These are phyloP conservation scores for Neotoma lepida DNA, from an alignment of 2,113 vertebrate genomes.

Conservation along the genomic window DNA sequence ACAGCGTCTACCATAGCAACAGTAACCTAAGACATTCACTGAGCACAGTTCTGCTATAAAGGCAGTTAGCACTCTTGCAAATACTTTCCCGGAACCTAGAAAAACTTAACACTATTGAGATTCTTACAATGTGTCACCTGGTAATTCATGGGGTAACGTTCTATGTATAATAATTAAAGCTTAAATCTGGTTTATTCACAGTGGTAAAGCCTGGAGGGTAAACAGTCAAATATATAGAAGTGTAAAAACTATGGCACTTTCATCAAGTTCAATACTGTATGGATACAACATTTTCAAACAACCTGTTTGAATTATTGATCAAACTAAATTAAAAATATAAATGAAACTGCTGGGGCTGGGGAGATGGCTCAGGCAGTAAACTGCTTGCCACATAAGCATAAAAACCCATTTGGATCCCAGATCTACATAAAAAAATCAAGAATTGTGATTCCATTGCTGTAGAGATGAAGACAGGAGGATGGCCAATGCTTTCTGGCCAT, in stretches of 20 bases:
- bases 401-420: background rate
- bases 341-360: background rate
- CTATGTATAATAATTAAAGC: conserved; percentile 21
- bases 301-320: conserved; percentile 25
- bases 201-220: background rate
- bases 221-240: background rate
- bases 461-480: background rate
- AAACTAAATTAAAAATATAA: background rate
- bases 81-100: background rate
- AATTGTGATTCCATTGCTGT: background rate
- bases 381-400: background rate
- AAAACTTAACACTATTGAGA: background rate
- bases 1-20: background rate
- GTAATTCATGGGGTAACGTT: background rate
- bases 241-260: background rate
- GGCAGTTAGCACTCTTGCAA: background rate
- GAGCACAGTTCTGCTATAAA: background rate
- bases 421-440: background rate
- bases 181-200: background rate
- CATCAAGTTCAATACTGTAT: background rate
- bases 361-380: background rate
- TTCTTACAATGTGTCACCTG: background rate
- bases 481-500: background rate
- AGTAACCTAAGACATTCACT: background rate
- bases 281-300: conserved; percentile 20